These are phyloP conservation scores for Leptopilina boulardi DNA, from an alignment of 1,140 invertebrate genomes.

Conservation along the genomic window DNA sequence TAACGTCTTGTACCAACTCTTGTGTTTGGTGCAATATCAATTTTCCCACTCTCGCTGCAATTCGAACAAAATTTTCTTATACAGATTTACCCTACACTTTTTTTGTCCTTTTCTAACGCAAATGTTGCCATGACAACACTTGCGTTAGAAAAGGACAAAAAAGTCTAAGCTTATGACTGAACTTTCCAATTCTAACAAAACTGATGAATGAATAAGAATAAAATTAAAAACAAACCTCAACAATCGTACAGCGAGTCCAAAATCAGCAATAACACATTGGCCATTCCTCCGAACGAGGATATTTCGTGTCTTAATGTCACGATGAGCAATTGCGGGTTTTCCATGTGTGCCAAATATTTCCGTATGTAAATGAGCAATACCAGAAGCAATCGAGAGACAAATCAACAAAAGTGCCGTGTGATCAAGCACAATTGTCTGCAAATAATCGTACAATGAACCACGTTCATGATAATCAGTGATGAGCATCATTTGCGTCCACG, in stretches of 20 bases:
- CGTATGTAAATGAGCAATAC: conserved; percentile 92
- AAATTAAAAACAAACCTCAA: conserved; percentile 78
- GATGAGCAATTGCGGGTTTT: conserved; percentile 94
- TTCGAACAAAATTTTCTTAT: no score
- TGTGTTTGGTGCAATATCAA: conserved; percentile 89
- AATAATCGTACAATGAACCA: conserved; percentile 93
- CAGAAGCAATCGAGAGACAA: conserved; percentile 86
- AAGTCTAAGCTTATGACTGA: no score
- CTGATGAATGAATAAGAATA: not conserved
- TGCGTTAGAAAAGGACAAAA: conserved; percentile 32
- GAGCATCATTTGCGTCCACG: conserved; percentile 88
- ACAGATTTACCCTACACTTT: no score
- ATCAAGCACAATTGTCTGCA: conserved; percentile 86
- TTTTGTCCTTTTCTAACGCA: no score
- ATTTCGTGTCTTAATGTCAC: conserved; percentile 97
- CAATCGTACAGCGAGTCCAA: conserved; percentile 94
- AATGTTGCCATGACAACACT: no score
- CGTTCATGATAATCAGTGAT: conserved; percentile 94
- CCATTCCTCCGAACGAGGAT: conserved; percentile 95
- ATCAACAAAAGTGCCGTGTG: conserved; percentile 80
- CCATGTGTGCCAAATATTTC: conserved; percentile 93
- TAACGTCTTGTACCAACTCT: conserved; percentile 90
- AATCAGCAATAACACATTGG: conserved; percentile 96
- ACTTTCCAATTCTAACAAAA: no score
- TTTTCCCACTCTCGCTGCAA: conserved; percentile 86